These are phyloP conservation scores for Euplexia lucipara DNA, from an alignment of 2,888 invertebrate genomes.

Conservation along the genomic window DNA sequence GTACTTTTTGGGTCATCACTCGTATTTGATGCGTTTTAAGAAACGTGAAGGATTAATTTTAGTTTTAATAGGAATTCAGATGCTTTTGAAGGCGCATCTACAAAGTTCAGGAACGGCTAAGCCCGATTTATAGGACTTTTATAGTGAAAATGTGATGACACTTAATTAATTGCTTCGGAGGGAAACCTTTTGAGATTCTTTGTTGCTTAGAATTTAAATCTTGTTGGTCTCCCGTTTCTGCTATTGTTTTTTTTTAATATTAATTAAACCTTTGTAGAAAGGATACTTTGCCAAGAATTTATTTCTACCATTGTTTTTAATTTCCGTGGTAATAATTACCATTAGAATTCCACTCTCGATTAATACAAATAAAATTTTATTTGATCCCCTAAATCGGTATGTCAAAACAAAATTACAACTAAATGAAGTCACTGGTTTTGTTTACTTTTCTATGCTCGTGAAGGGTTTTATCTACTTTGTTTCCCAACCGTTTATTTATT, in stretches of 20 bases:
- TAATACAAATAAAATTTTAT: slow-evolving; percentile 40
- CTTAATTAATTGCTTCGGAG: slow-evolving; percentile 57
- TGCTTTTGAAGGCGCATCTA: slow-evolving; percentile 70
- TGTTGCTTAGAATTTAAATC: slow-evolving; percentile 21
- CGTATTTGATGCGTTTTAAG: slow-evolving; percentile 86
- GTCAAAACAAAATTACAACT: slow-evolving; percentile 53
- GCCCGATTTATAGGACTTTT: slow-evolving; percentile 74
- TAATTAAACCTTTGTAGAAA: background rate
- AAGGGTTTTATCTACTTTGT: slow-evolving; percentile 75
- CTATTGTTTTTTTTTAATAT: slow-evolving; percentile 32
- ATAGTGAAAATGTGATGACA: slow-evolving; percentile 66
- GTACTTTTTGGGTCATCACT: slow-evolving; percentile 86
- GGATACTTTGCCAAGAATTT: background rate
- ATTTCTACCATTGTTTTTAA: background rate
- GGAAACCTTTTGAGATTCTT: slow-evolving; percentile 40
- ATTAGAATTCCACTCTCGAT: slow-evolving; percentile 38
- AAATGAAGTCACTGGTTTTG: slow-evolving; percentile 57
- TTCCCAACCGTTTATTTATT: slow-evolving; percentile 84
- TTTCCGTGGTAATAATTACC: slow-evolving; percentile 19
- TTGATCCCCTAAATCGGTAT: slow-evolving; percentile 34
- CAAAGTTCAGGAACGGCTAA: slow-evolving; percentile 72
- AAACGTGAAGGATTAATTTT: slow-evolving; percentile 84
- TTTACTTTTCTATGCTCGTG: slow-evolving; percentile 58
- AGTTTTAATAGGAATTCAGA: slow-evolving; percentile 82
- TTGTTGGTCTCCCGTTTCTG: slow-evolving; percentile 12